Percentiles rank a stretch among this genome's conserved stretches.
These are phyloP conservation scores for Sitta carolinensis DNA, from an alignment of 2,797 vertebrate genomes.

Conservation along the genomic window DNA sequence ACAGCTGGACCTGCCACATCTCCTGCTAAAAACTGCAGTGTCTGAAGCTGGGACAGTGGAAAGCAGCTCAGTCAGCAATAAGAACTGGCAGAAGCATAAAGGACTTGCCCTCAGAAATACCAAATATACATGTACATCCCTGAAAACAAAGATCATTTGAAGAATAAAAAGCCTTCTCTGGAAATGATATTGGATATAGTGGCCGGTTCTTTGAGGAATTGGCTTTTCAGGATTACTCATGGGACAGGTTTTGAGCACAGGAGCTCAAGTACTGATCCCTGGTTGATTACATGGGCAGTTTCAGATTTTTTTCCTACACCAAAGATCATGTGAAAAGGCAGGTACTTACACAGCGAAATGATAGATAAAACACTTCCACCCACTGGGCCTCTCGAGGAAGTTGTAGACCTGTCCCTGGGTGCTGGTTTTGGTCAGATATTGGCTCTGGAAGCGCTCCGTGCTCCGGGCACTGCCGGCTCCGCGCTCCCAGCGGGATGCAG, in stretches of 20 bases:
- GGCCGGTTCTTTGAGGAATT: neutral
- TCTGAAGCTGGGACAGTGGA: neutral
- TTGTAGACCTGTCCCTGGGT: conserved; percentile 91
- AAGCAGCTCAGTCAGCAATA: neutral
- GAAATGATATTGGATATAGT: neutral
- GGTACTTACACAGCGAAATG: conserved; percentile 92
- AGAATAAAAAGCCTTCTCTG: neutral
- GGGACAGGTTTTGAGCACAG: neutral
- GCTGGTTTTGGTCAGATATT: conserved; percentile 83
- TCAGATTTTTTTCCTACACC: neutral
- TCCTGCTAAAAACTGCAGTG: neutral
- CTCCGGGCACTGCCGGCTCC: neutral
- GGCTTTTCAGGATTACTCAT: neutral
- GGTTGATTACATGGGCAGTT: neutral
- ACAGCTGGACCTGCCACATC: neutral
- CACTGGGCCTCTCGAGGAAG: conserved; percentile 91
- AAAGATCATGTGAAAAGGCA: neutral
- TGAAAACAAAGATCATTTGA: neutral
- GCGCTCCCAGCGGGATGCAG: conserved; percentile 45
- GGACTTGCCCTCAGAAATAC: neutral
- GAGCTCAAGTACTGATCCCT: neutral
- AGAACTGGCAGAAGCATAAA: neutral
- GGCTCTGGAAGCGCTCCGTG: conserved; percentile 77
- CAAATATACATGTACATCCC: neutral
- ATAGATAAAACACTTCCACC: conserved; percentile 89